A percentile compares a stretch with the other conserved stretches of the same genome.
These are phyloP conservation scores for Phyllostomus hastatus DNA, from an alignment of 2,113 vertebrate genomes.

Conservation along the genomic window DNA sequence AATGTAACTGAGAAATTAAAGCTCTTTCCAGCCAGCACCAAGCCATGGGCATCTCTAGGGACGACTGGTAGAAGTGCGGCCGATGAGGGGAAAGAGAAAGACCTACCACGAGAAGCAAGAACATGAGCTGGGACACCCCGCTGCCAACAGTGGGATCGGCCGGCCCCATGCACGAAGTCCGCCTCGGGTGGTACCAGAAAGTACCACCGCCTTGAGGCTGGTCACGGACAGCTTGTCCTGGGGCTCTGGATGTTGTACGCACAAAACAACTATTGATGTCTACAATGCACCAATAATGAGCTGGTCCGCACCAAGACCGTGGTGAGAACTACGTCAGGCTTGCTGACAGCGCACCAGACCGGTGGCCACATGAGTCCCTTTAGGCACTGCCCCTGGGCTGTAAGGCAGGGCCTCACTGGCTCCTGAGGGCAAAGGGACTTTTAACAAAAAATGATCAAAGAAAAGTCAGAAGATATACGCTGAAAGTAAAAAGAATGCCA, in stretches of 20 bases:
- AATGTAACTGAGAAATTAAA: not conserved
- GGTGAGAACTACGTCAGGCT: not conserved
- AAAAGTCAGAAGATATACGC: not conserved
- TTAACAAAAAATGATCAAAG: not conserved
- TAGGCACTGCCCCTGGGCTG: not conserved
- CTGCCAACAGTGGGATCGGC: not conserved
- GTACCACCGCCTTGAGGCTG: not conserved
- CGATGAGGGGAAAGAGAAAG: not conserved
- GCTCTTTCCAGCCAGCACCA: not conserved
- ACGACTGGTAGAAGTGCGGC: not conserved
- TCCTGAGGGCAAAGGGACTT: not conserved
- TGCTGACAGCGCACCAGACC: not conserved
- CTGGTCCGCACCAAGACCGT: too few species aligned
- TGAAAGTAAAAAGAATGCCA: too few species aligned
- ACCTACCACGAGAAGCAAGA: not conserved
- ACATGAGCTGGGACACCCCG: not conserved
- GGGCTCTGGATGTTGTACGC: not conserved
- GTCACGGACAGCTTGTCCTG: not conserved
- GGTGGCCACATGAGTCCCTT: accelerated
- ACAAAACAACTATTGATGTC: not conserved
- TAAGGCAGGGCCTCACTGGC: not conserved
- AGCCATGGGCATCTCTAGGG: not conserved
- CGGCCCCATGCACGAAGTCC: not conserved
- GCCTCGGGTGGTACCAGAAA: not conserved
- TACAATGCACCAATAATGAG: not conserved